phyloP scores from a whole-genome alignment of 1,140 invertebrate genomes.

The Aradophagus sp. region DNA sequence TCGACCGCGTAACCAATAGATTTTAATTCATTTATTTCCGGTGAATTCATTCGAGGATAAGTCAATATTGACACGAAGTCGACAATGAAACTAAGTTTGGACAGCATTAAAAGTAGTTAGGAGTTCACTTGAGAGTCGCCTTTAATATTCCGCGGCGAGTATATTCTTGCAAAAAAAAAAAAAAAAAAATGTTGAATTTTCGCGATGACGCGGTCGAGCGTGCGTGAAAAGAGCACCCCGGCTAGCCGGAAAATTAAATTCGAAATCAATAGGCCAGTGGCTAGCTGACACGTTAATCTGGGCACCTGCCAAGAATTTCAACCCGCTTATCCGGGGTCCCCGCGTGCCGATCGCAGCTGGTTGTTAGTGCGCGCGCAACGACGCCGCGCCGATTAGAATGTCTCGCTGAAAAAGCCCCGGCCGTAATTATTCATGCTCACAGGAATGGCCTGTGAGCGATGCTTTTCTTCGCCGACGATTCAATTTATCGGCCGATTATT shows the following conservation, averaged over 20 bases:
- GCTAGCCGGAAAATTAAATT: constrained; percentile 52
- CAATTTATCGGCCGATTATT: constrained; percentile 22
- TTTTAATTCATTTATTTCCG: constrained; percentile 58
- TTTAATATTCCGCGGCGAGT: constrained; percentile 45
- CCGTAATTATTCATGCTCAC: constrained; percentile 38
- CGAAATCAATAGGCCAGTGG: constrained; percentile 49
- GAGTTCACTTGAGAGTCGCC: constrained; percentile 45
- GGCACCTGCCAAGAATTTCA: constrained; percentile 51
- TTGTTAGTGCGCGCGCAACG: constrained; percentile 20
- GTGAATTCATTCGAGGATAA: constrained; percentile 54
- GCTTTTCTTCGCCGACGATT: constrained; percentile 10
- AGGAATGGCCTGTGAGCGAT: constrained; percentile 5
- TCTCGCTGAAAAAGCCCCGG: constrained; percentile 20
- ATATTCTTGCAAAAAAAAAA: constrained; percentile 52
- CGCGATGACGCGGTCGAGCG: constrained; percentile 24
- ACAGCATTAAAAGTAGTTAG: constrained; percentile 56
- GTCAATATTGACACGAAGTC: constrained; percentile 55
- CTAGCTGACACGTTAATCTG: constrained; percentile 52
- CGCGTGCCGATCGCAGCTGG: constrained; percentile 25
- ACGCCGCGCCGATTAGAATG: constrained; percentile 30
- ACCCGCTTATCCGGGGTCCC: constrained; percentile 40
- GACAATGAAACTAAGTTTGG: constrained; percentile 52
- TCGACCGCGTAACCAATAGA: constrained; percentile 43
- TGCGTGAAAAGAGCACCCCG: constrained; percentile 16
- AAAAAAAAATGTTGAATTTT: constrained; percentile 51